Evolutionary conservation across 1,140 invertebrate species (phyloP).

Genomic region (Pseudomyrmex flavicornis): DNA sequence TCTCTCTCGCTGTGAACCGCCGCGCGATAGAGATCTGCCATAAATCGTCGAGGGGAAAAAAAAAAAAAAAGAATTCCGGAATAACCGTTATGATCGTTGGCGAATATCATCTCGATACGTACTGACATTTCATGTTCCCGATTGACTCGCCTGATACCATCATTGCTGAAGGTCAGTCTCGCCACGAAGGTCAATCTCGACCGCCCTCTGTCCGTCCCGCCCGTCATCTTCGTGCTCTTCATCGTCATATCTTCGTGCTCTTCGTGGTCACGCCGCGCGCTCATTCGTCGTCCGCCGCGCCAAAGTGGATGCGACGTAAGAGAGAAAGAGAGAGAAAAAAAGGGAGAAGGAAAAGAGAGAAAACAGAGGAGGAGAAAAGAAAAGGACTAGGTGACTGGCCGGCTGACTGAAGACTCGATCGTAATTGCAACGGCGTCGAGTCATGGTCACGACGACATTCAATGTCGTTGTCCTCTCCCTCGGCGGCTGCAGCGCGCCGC

Average conservation of each 20-base stretch:
- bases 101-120: slow-evolving; percentile 58
- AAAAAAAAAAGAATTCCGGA: neutral
- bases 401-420: slow-evolving; percentile 57
- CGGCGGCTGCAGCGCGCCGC: slow-evolving; percentile 3
- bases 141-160: slow-evolving; percentile 53
- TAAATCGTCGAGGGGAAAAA: slow-evolving; percentile 48
- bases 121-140: slow-evolving; percentile 60
- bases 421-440: slow-evolving; percentile 71
- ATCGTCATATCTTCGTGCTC: slow-evolving; percentile 52
- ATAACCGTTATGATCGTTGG: slow-evolving; percentile 60
- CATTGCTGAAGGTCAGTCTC: slow-evolving; percentile 63
- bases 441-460: slow-evolving; percentile 70
- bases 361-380: slow-evolving; percentile 30
- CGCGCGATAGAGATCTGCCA: slow-evolving; percentile 51
- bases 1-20: slow-evolving; percentile 34
- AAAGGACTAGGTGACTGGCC: slow-evolving; percentile 51
- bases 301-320: slow-evolving; percentile 21
- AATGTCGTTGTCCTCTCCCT: slow-evolving; percentile 63
- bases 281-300: slow-evolving; percentile 52
- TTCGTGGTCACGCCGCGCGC: slow-evolving; percentile 48
- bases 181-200: slow-evolving; percentile 49
- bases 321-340: neutral
- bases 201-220: slow-evolving; percentile 48
- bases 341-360: neutral
- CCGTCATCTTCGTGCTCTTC: slow-evolving; percentile 54